Percentiles rank a stretch among this genome's conserved stretches.
phyloP scores from a whole-genome alignment of 2,797 vertebrate genomes.

The Gadopsis bispinosus region DNA sequence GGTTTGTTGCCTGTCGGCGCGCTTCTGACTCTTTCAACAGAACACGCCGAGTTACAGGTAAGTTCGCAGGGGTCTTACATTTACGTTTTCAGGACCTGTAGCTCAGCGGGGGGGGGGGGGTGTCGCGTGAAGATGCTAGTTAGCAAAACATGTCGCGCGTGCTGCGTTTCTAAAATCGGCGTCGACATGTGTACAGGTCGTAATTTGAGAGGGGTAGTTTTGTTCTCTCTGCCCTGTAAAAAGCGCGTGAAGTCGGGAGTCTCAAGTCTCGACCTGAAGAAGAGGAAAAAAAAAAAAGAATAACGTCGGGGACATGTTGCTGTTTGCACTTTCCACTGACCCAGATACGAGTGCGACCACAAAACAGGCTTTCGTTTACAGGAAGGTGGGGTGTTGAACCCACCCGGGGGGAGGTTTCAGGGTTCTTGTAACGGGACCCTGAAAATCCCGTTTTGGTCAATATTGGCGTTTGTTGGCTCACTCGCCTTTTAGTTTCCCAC shows the following conservation, averaged over 20 bases:
- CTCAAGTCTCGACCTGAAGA: neutral
- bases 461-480: neutral
- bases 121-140: neutral
- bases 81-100: too few species aligned
- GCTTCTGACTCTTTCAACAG: too few species aligned
- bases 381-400: conserved; percentile 24
- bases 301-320: neutral
- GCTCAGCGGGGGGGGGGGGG: too few species aligned
- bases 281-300: neutral
- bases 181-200: neutral
- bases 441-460: neutral
- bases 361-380: conserved; percentile 26
- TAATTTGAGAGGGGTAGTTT: too few species aligned
- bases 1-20: neutral
- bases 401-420: too few species aligned
- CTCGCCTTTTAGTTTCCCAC: too few species aligned
- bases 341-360: conserved; percentile 28
- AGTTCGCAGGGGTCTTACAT: too few species aligned
- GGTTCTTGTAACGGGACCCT: too few species aligned
- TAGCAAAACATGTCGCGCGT: neutral
- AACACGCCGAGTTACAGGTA: fast-evolving
- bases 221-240: too few species aligned
- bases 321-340: too few species aligned
- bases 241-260: neutral
- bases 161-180: neutral